phyloP scores from a whole-genome alignment of 2,113 vertebrate species.

The Notiomystis cincta region DNA sequence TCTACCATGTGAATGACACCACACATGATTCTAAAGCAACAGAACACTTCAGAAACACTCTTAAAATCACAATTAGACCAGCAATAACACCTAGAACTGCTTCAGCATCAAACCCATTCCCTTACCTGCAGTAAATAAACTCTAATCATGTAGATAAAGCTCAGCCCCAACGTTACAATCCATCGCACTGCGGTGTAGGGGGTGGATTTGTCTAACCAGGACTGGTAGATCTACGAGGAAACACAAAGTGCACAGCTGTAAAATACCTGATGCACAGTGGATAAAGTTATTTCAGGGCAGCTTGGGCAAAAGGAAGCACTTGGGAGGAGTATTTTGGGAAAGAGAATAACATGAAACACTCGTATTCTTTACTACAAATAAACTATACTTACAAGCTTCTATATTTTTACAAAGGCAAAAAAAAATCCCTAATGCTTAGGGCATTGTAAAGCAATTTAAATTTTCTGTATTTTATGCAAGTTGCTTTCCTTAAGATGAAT shows the following conservation, averaged over 20 bases:
- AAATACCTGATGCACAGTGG: background rate
- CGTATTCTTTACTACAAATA: background rate
- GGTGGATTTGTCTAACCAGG: constrained; percentile 98
- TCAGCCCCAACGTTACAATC: constrained; percentile 86
- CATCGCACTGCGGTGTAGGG: constrained; percentile 89
- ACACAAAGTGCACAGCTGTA: background rate
- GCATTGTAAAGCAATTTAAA: background rate
- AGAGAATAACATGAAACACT: background rate
- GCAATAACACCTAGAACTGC: background rate
- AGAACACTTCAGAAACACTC: background rate
- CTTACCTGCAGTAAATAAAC: constrained; percentile 97
- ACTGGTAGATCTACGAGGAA: constrained; percentile 87
- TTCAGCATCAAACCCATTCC: background rate
- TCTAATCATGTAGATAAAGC: constrained; percentile 94
- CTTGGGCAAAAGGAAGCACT: background rate
- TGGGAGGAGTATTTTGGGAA: background rate
- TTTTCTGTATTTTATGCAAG: background rate
- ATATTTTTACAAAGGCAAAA: background rate
- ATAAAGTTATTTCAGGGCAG: background rate
- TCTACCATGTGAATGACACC: accelerated
- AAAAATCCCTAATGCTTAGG: background rate
- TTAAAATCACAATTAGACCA: background rate
- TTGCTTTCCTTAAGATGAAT: background rate
- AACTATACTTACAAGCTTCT: background rate
- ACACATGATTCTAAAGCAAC: background rate